These are phyloP conservation scores for Psix sp. DNA, from an alignment of 1,140 invertebrate genomes.

Conservation along the genomic window DNA sequence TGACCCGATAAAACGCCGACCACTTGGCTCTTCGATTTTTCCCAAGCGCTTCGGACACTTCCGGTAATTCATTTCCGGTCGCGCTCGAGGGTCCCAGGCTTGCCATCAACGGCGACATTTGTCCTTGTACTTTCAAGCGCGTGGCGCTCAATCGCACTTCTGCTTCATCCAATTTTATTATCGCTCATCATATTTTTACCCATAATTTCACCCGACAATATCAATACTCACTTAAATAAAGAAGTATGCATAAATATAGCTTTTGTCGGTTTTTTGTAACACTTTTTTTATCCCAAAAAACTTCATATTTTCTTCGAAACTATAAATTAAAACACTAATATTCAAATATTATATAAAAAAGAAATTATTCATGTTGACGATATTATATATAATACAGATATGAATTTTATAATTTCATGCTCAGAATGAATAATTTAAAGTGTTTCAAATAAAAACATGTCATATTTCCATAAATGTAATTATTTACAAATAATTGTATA, in stretches of 20 bases:
- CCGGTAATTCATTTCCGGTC: slow-evolving; percentile 65
- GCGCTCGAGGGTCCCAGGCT: too few relatives aligned
- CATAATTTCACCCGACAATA: slow-evolving; percentile 33
- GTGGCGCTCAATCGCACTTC: slow-evolving; percentile 69
- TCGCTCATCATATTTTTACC: slow-evolving; percentile 53
- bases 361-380: neutral
- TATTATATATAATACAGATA: neutral
- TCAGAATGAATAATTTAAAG: too few relatives aligned
- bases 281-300: too few relatives aligned
- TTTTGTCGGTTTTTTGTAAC: slow-evolving; percentile 12
- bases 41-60: neutral
- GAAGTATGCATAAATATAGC: slow-evolving; percentile 50
- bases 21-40: neutral
- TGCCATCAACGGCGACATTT: neutral
- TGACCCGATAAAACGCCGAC: slow-evolving; percentile 15
- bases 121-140: slow-evolving; percentile 44
- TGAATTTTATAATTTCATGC: neutral
- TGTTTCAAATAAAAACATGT: too few relatives aligned
- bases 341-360: neutral
- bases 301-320: slow-evolving; percentile 37
- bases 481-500: too few relatives aligned
- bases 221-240: too few relatives aligned
- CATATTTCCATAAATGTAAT: too few relatives aligned
- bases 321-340: neutral
- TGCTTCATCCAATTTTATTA: slow-evolving; percentile 51